phyloP scores from a whole-genome alignment of 2,113 vertebrate species.

The Sminthopsis crassicaudata region DNA sequence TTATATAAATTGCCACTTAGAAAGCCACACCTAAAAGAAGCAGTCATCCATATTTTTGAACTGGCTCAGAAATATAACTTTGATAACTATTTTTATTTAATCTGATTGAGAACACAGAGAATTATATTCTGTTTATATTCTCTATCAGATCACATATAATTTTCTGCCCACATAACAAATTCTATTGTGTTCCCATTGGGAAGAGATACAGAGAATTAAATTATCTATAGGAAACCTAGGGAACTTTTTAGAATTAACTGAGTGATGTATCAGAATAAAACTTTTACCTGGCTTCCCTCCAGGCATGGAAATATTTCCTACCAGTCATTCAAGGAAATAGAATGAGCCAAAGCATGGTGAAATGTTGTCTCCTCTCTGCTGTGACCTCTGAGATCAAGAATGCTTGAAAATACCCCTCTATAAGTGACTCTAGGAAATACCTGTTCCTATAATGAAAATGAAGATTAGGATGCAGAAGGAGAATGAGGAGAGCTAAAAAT shows the following conservation, averaged over 20 bases:
- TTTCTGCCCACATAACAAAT: too few species aligned
- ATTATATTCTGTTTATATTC: too few species aligned
- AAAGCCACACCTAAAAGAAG: too few species aligned
- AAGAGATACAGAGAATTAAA: background rate
- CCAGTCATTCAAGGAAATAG: background rate
- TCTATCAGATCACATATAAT: too few species aligned
- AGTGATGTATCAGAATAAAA: background rate
- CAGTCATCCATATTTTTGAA: too few species aligned
- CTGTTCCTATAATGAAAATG: background rate
- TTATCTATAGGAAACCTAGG: background rate
- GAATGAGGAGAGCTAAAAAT: background rate
- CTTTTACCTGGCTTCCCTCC: background rate
- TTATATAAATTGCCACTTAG: too few species aligned
- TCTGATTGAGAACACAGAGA: too few species aligned
- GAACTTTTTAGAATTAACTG: background rate
- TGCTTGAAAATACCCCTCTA: background rate
- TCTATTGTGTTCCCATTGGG: background rate
- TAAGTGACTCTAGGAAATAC: background rate
- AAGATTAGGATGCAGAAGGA: background rate
- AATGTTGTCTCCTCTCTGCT: background rate
- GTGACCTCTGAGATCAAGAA: background rate
- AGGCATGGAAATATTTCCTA: background rate
- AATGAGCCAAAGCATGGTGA: background rate
- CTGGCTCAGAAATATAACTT: too few species aligned
- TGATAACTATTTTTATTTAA: too few species aligned